Evolutionary conservation across 2,797 vertebrate genomes (phyloP).

Genomic region (Numenius phaeopus): DNA sequence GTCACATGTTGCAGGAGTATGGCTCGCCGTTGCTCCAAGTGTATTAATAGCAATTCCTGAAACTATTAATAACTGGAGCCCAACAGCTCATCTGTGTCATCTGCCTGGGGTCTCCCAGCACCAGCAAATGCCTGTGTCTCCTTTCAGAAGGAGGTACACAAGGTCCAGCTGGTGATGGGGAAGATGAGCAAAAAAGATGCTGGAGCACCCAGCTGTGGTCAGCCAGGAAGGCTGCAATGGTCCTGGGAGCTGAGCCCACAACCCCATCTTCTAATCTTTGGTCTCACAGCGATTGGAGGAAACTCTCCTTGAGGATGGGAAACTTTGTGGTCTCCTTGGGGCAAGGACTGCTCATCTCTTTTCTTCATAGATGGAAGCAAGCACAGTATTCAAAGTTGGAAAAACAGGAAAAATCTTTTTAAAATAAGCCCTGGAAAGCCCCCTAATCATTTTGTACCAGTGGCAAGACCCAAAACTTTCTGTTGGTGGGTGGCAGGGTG

Average conservation of each 20-base stretch:
- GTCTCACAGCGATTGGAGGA: background rate
- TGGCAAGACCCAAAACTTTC: background rate
- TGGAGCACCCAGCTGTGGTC: background rate
- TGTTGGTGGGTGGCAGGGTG: background rate
- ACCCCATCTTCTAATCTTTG: background rate
- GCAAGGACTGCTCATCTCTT: background rate
- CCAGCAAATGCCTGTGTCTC: background rate
- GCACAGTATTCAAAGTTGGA: background rate
- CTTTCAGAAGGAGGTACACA: background rate
- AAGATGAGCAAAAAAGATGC: accelerated
- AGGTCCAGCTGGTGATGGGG: background rate
- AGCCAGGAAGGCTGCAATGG: accelerated
- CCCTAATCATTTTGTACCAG: background rate
- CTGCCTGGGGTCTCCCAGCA: background rate
- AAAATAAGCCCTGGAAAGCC: background rate
- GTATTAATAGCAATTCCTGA: background rate
- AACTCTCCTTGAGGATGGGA: background rate
- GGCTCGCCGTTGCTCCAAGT: accelerated
- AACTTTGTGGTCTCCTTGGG: background rate
- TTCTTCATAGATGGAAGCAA: background rate
- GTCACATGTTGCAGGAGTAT: background rate
- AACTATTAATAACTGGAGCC: background rate
- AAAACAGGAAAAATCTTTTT: background rate
- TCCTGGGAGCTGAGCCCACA: background rate
- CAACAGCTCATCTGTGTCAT: background rate